Conservation (phyloP, 64 coral and sea anemone genomes). For the Trachythela sp. region DNA sequence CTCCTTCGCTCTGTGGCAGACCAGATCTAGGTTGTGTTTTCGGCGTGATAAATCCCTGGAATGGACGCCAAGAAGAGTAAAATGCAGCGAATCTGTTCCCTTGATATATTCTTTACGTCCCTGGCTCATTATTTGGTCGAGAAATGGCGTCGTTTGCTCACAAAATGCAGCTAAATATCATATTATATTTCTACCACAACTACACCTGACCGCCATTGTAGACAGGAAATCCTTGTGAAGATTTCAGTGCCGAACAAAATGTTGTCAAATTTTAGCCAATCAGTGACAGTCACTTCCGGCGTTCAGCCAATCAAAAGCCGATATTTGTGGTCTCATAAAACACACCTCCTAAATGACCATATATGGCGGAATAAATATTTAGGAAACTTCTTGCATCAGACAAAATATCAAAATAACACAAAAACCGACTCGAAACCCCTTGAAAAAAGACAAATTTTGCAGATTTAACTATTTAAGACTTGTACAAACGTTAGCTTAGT, state of each 20-base stretch:
- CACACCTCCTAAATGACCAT: slow-evolving; percentile 82
- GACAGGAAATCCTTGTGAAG: background rate
- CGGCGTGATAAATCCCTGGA: slow-evolving; percentile 65
- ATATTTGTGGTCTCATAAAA: slow-evolving; percentile 52
- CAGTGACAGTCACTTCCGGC: slow-evolving; percentile 29
- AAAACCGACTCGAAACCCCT: too few species aligned
- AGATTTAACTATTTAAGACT: background rate
- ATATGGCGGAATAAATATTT: slow-evolving; percentile 68
- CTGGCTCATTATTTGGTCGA: slow-evolving; percentile 69
- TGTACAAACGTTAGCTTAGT: background rate
- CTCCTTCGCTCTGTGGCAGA: slow-evolving; percentile 54
- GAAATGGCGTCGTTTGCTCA: background rate
- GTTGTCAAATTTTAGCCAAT: slow-evolving; percentile 57
- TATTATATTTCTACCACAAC: background rate
- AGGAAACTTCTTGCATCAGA: slow-evolving; percentile 40
- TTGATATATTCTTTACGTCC: slow-evolving; percentile 68
- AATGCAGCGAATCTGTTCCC: slow-evolving; percentile 57
- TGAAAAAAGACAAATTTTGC: too few species aligned
- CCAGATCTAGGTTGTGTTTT: slow-evolving; percentile 64
- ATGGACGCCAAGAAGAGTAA: slow-evolving; percentile 66
- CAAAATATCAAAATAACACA: background rate
- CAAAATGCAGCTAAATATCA: background rate
- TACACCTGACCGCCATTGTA: background rate
- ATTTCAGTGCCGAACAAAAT: slow-evolving; percentile 48
- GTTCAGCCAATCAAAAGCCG: slow-evolving; percentile 58